Base-by-base conservation (phyloP, 2,888 invertebrate species). In the Caenorhabditis sp. region DNA sequence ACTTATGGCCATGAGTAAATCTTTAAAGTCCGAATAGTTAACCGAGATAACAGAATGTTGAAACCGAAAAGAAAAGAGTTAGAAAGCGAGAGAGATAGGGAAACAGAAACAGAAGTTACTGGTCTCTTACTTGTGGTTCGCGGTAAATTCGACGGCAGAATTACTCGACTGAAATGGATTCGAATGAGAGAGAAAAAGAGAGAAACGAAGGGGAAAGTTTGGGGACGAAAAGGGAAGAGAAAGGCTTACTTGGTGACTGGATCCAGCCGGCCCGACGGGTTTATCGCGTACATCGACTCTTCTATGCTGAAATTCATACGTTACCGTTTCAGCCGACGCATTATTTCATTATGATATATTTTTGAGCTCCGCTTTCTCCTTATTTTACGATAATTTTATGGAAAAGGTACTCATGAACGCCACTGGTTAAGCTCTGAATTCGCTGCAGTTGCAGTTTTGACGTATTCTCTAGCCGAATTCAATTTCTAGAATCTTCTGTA, bases 211-310 rank as follows among this genome's bases (percentile, higher is more conserved):
- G 17, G 6, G 11, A 11, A 20, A 8, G 45, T 8, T 20, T 5
- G 2, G 24, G 17, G 7, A 17, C 20, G 22, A 9, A 15, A 17
- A 20, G 15, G 35, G 37, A 30, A 24, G 20, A 4, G 2, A 15
- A 50, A 32, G 59, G 78, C 85, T 81, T 62, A 85, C 85, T 85
- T 85, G 11, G 85, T 85, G 24, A 85, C 65, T 13, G 86, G 83
- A 73, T 86, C 87, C 32, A 85, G 73, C 58, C 83, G 53, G 26
- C 83, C 82, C 24, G 88, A 84, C n/a, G 81, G 83, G 59, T 87
- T 86, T 22, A 87, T 80, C 1, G 87, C 86, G 77, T 89, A 89
- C 85, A 89, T 86, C 45, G 83, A 87, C 71, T 89, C 89, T 53
- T 89, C 88, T 35, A 89, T 82, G 17, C 85, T 84, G 61, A 59